A percentile compares a stretch with the other conserved stretches of the same genome.
These are phyloP conservation scores for Gastracanthus pulcherrimus DNA, from an alignment of 2,888 invertebrate species.

Conservation along the genomic window DNA sequence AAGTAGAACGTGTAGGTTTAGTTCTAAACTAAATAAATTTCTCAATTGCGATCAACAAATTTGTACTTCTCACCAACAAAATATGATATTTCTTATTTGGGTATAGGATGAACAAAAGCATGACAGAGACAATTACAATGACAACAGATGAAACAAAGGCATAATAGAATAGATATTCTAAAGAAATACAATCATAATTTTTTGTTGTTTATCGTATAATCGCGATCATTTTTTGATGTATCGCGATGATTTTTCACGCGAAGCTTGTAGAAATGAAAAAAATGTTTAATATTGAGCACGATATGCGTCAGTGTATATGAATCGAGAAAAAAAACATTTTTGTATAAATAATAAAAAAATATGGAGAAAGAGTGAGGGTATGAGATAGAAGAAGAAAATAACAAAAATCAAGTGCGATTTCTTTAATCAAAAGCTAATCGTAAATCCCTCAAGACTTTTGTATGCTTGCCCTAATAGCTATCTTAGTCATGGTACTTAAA, in stretches of 20 bases:
- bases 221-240: conserved; percentile 28
- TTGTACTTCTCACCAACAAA: background rate
- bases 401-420: conserved; percentile 19
- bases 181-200: conserved; percentile 25
- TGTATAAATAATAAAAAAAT: conserved; percentile 57
- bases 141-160: background rate
- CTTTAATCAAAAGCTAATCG: conserved; percentile 62
- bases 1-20: background rate
- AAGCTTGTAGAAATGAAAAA: conserved; percentile 35
- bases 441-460: conserved; percentile 63
- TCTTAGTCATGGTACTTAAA: conserved; percentile 31
- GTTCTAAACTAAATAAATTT: background rate
- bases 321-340: conserved; percentile 27
- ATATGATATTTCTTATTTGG: background rate
- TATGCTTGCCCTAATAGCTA: conserved; percentile 61
- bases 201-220: background rate
- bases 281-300: conserved; percentile 18
- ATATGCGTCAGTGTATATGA: conserved; percentile 20
- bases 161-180: background rate
- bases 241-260: conserved; percentile 18
- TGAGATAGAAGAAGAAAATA: conserved; percentile 9
- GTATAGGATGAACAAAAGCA: background rate
- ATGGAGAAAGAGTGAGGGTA: conserved; percentile 22
- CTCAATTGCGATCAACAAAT: background rate
- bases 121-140: background rate